Conservation (phyloP, 2,113 vertebrate genomes). For the Rhinolophus sinicus region DNA sequence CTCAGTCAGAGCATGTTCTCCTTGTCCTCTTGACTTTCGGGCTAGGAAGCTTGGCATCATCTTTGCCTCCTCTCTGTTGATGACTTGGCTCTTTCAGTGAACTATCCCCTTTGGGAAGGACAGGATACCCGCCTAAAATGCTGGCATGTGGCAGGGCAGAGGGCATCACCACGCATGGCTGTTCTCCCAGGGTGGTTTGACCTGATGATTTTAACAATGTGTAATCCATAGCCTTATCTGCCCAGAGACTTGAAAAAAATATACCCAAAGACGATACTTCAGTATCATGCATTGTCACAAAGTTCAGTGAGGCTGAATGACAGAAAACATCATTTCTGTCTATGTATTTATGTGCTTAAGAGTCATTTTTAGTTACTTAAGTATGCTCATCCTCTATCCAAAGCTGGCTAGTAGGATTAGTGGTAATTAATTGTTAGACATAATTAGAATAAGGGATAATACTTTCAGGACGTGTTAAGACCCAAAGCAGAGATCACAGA, state of each 20-base stretch:
- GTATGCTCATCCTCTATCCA: background rate
- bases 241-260: background rate
- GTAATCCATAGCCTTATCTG: background rate
- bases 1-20: background rate
- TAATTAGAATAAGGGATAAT: slow-evolving; percentile 19
- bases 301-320: slow-evolving; percentile 30
- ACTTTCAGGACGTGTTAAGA: slow-evolving; percentile 48
- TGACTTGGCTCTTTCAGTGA: background rate
- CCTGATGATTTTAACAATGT: background rate
- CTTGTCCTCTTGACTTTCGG: background rate
- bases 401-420: slow-evolving; percentile 32
- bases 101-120: background rate
- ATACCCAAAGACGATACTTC: background rate
- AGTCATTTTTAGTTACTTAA: slow-evolving; percentile 35
- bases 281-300: background rate
- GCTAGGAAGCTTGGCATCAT: background rate
- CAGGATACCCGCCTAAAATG: background rate
- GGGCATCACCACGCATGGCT: background rate
- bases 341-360: background rate
- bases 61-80: background rate
- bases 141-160: background rate
- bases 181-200: background rate
- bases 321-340: background rate
- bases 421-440: slow-evolving; percentile 48
- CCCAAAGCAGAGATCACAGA: background rate